Conservation (phyloP, 2,797 vertebrate species). For the Chelonia mydas region DNA sequence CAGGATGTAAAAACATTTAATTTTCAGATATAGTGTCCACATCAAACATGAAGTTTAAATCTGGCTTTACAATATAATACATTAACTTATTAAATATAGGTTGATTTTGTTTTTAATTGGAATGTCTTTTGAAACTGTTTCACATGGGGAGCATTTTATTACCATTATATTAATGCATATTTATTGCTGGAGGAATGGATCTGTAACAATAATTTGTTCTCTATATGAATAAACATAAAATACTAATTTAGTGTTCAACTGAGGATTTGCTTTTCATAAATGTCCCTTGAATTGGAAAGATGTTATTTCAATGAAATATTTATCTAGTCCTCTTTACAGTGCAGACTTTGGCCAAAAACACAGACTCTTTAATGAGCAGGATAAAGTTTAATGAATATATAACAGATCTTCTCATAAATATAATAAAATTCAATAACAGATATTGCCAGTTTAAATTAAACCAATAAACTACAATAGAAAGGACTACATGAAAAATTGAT, state of each 20-base stretch:
- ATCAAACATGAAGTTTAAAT: background rate
- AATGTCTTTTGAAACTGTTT: background rate
- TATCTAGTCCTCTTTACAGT: conserved; percentile 20
- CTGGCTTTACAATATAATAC: background rate
- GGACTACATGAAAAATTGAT: conserved; percentile 27
- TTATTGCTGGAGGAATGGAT: conserved; percentile 1
- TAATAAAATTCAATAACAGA: conserved; percentile 2
- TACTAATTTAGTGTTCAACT: background rate
- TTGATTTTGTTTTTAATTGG: conserved; percentile 19
- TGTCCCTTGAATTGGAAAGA: conserved; percentile 25
- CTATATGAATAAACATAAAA: background rate
- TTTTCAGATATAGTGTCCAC: background rate
- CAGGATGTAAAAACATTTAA: background rate
- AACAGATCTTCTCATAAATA: background rate
- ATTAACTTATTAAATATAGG: background rate
- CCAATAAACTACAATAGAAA: conserved; percentile 15
- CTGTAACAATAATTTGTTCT: background rate
- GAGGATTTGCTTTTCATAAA: background rate
- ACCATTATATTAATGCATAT: background rate
- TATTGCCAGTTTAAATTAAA: conserved; percentile 38
- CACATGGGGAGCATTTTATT: background rate
- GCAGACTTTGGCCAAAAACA: conserved; percentile 30
- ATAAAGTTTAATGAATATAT: conserved; percentile 32
- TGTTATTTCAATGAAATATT: conserved; percentile 51
- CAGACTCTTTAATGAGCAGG: conserved; percentile 14